phyloP scores from a whole-genome alignment of 2,888 invertebrate species.

The Andrena flavipes region DNA sequence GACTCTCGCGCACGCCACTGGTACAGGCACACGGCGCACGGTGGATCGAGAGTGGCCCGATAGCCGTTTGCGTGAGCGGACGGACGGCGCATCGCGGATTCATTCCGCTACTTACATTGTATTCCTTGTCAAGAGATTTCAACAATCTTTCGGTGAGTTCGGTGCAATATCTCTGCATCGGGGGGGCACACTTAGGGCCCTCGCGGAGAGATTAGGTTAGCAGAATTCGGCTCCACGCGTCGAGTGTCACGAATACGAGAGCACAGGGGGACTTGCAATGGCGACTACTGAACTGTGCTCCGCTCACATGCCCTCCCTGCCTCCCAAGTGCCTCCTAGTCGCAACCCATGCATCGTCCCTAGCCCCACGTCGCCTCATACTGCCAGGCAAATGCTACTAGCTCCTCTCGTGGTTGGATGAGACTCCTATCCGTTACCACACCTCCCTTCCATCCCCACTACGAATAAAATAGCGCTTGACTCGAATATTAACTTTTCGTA shows the following conservation, averaged over 20 bases:
- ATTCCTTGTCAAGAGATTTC: conserved; percentile 98
- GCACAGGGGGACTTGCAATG: conserved; percentile 84
- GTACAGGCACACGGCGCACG: conserved; percentile 75
- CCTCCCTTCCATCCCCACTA: conserved; percentile 41
- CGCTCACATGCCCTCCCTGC: conserved; percentile 82
- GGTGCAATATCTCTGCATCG: conserved; percentile 86
- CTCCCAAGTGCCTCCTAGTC: conserved; percentile 82
- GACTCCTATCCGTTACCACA: conserved; percentile 58
- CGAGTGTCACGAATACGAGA: conserved; percentile 81
- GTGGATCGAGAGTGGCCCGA: conserved; percentile 80
- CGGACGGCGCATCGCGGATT: conserved; percentile 86
- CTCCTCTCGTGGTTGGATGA: conserved; percentile 75
- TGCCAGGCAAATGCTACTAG: conserved; percentile 77
- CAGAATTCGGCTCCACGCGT: conserved; percentile 78
- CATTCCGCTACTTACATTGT: conserved; percentile 94
- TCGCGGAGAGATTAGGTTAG: conserved; percentile 78
- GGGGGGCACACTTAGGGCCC: conserved; percentile 85
- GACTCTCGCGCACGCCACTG: conserved; percentile 76
- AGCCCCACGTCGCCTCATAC: conserved; percentile 75
- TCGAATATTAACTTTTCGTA: conserved; percentile 5
- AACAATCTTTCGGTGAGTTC: conserved; percentile 98
- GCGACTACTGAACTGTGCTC: conserved; percentile 85
- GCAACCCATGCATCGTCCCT: conserved; percentile 78
- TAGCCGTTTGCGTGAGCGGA: conserved; percentile 86
- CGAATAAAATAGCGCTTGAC: neutral